Evolutionary conservation across 2,113 vertebrate species (phyloP), one percentile per base, ranked within the genome.

Genomic region (Sturnira hondurensis): DNA sequence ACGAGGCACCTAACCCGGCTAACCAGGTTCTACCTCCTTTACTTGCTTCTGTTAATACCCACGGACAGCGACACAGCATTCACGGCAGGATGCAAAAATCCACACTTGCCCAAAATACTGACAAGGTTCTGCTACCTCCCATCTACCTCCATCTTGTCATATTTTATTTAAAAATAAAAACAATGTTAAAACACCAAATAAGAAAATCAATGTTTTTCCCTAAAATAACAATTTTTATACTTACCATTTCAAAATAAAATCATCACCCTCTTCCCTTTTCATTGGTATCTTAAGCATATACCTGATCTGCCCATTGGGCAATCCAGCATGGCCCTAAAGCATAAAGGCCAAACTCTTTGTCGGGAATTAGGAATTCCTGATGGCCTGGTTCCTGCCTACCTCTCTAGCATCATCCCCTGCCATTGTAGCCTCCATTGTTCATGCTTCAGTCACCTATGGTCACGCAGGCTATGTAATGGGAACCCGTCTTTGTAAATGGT

Each of bases 231-330:
- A 38, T 17, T 68, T 74, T 56, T 43, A 20, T 68, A 54, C 4
- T 45, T 68, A 28, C 14, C 36, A 68, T 68, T 96, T 96, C 24
- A 84, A 77, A 86, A 86, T 71, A 67, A 95, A 93, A 85, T 19
- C 9, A 13, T 33, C 28, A 9, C 11, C 33, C 56, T 73, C 76
- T 52, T 76, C 22, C 78, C 71, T 31, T 78, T 52, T 63, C 31
- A 28, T 0, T 70, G 33, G 1, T 89, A 7, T 86, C 41, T 67
- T 81, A 89, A 82, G 12, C 12, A 50, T 14, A 20, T 16, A 31
- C 36, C 67, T 85, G 20, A 28, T 81, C 4, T 65, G 15, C 8
- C 43, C 67, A 15, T 7, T n/a, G 50, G 54, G 61, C 89, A 86
- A 63, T 14, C 38, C 36, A 47, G 33, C n/a, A 67, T 28, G 68